Evolutionary conservation across 2,797 vertebrate genomes (phyloP), one percentile per base, ranked within the genome.

Genomic region (Xiphophorus birchmanni): DNA sequence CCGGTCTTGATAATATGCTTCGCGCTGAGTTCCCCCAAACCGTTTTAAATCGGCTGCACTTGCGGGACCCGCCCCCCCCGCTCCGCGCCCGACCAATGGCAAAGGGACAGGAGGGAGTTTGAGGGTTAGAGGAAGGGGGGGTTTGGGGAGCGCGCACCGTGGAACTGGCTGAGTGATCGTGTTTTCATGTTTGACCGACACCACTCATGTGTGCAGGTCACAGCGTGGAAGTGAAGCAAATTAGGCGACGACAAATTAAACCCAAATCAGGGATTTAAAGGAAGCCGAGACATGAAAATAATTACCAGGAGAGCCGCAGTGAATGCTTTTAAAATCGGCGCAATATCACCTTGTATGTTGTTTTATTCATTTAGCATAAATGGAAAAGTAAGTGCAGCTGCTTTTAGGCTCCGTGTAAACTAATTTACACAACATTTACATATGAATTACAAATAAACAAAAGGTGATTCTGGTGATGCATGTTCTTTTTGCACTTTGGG

Each of bases 31-130:
- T 89, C 86, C 76, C 72, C 82, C 94, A 89, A 91, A 93, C 89
- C 93, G 85, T 87, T 96, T 96, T 96, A 95, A 96, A 92, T 87
- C 44, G 79, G 54, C 85, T 76, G 79, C 88, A 88, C 91, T 90
- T 73, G 84, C 75, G 52, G 73, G 89, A 47, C 74, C 84, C 90
- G 86, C 87, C 94, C 93, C 86, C 93, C 86, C 82, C 17, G 44
- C 63, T 40, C 10, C 3, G 35, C 11, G 50, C 23, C 75, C 42
- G 75, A 74, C 94, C 93, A 94, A 93, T 93, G 72, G 54, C 29
- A 67, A 15, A 52, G 75, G 29, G 82, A 73, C 5, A 8, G 15
- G 26, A 74, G 13, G 13, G 26, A 8, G 54, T 1, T 50, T 6
- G 48, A 18, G 48, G 18, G 17, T 18, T 50, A 8, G 21, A 52